A percentile compares a stretch with the other conserved stretches of the same genome.
These are phyloP conservation scores for Plusia festucae DNA, from an alignment of 2,888 invertebrate species.

Conservation along the genomic window DNA sequence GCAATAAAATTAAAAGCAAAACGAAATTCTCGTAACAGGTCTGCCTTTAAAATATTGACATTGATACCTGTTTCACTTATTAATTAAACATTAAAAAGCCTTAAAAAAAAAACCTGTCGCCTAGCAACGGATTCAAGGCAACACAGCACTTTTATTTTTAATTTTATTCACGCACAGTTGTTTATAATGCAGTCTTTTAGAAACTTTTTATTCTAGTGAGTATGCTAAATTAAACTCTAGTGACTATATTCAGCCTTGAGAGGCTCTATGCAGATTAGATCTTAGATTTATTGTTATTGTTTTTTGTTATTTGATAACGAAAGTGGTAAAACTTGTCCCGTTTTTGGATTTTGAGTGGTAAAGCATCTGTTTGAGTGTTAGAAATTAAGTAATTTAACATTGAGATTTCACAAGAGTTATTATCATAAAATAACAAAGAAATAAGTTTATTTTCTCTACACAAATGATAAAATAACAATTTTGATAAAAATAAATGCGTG, in stretches of 20 bases:
- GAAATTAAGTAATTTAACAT: not conserved
- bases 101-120: slow-evolving; percentile 10
- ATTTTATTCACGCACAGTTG: slow-evolving; percentile 21
- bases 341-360: not conserved
- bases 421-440: too few species aligned
- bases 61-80: slow-evolving; percentile 4
- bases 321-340: slow-evolving; percentile 17
- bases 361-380: not conserved
- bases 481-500: too few species aligned
- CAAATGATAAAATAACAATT: too few species aligned
- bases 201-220: slow-evolving; percentile 7
- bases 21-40: slow-evolving; percentile 1
- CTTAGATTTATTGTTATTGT: not conserved
- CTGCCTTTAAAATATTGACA: not conserved
- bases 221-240: slow-evolving; percentile 4
- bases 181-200: slow-evolving; percentile 2
- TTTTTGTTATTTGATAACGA: slow-evolving; percentile 9
- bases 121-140: slow-evolving; percentile 35
- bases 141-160: slow-evolving; percentile 29
- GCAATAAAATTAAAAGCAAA: not conserved
- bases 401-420: too few species aligned
- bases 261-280: not conserved
- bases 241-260: not conserved
- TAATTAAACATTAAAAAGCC: slow-evolving; percentile 12
- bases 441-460: too few species aligned